Percentiles rank a stretch among this genome's conserved stretches.
phyloP scores from a whole-genome alignment of 2,113 vertebrate species.

The Elachura formosa region DNA sequence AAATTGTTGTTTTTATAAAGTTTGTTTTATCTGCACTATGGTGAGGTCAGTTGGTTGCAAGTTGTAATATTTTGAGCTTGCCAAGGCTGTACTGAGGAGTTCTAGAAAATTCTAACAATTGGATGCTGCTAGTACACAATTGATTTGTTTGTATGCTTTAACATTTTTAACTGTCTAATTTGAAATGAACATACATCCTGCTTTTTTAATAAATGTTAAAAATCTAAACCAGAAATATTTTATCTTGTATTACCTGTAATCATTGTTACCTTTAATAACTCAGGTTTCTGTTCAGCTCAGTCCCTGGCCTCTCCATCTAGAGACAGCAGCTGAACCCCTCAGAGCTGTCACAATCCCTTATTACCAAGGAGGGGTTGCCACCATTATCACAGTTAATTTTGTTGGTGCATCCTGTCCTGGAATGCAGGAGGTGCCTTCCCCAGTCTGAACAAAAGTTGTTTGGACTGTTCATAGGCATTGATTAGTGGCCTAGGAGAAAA shows the following conservation, averaged over 20 bases:
- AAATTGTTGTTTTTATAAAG: slow-evolving; percentile 90
- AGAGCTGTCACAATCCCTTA: background rate
- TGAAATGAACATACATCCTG: slow-evolving; percentile 83
- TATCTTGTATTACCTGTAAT: background rate
- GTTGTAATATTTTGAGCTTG: slow-evolving; percentile 80
- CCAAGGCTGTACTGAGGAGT: slow-evolving; percentile 72
- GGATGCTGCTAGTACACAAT: slow-evolving; percentile 91
- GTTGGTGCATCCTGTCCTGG: background rate
- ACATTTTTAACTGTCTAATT: slow-evolving; percentile 86
- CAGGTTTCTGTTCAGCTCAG: background rate
- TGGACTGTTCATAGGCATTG: background rate
- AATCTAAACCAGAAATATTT: slow-evolving; percentile 48
- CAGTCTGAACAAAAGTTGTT: background rate
- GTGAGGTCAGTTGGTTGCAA: slow-evolving; percentile 78
- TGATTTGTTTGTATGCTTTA: slow-evolving; percentile 91
- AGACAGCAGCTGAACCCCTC: background rate
- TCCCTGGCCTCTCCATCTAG: background rate
- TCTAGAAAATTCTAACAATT: slow-evolving; percentile 84
- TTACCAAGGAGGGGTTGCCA: background rate
- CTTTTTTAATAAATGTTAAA: slow-evolving; percentile 91
- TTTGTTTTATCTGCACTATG: slow-evolving; percentile 81
- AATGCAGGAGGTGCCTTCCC: background rate
- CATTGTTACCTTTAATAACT: background rate
- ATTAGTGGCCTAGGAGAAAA: background rate
- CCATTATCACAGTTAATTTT: background rate